A percentile compares a stretch with the other conserved stretches of the same genome.
These are phyloP conservation scores for Chrysotoxum bicinctum DNA, from an alignment of 2,888 invertebrate species.

Conservation along the genomic window DNA sequence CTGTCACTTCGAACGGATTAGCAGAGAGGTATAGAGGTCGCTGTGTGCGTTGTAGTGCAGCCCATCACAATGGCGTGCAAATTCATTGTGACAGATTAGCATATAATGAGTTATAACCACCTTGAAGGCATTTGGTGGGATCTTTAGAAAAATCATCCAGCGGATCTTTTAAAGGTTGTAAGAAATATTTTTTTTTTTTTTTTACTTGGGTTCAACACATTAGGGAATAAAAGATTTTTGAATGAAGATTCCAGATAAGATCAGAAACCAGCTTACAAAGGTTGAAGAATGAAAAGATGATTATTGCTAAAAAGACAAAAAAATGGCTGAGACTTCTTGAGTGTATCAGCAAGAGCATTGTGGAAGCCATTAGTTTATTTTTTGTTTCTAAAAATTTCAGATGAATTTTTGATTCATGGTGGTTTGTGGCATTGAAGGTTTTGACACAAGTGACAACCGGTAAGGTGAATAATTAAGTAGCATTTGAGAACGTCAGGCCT, in stretches of 20 bases:
- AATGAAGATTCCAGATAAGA: slow-evolving; percentile 8
- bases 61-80: slow-evolving; percentile 59
- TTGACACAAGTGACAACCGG: not conserved
- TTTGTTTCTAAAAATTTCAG: not conserved
- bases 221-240: not conserved
- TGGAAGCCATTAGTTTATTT: not conserved
- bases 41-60: not conserved
- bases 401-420: not conserved
- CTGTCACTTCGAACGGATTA: slow-evolving; percentile 70
- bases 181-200: not conserved
- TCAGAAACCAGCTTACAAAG: not conserved
- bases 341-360: not conserved
- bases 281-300: not conserved
- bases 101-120: slow-evolving; percentile 72
- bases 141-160: slow-evolving; percentile 43
- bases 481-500: too few relatives aligned
- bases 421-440: not conserved
- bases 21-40: slow-evolving; percentile 1
- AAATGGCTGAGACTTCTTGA: not conserved
- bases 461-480: not conserved
- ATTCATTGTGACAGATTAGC: slow-evolving; percentile 72
- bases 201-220: not conserved
- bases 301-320: too few relatives aligned
- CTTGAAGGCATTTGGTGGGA: slow-evolving; percentile 57
- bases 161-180: slow-evolving; percentile 9